These are phyloP conservation scores for Coboldia fuscipes DNA, from an alignment of 1,140 invertebrate genomes.

Conservation along the genomic window DNA sequence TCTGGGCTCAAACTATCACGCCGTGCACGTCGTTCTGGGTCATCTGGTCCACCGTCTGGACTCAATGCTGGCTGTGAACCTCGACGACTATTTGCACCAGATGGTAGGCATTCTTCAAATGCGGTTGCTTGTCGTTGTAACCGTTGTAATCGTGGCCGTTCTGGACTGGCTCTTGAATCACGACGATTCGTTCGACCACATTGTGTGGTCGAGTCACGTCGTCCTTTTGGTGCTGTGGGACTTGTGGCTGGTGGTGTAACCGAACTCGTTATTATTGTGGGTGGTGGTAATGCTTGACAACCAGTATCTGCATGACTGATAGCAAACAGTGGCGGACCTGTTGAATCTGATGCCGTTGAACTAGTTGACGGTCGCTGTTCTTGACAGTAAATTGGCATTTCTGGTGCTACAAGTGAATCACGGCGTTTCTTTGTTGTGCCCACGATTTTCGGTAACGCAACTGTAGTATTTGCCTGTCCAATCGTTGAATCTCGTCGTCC, in stretches of 20 bases:
- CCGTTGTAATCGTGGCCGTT: conserved; percentile 43
- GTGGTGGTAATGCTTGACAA: conserved; percentile 41
- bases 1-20: conserved; percentile 72
- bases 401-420: conserved; percentile 31
- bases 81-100: conserved; percentile 35
- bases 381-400: conserved; percentile 26
- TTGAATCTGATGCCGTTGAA: conserved; percentile 46
- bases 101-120: conserved; percentile 60
- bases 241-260: conserved; percentile 60
- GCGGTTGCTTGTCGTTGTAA: conserved; percentile 68
- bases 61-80: conserved; percentile 62
- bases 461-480: conserved; percentile 23
- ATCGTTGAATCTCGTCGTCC: conserved; percentile 33
- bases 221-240: conserved; percentile 34
- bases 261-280: conserved; percentile 58
- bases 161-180: conserved; percentile 45
- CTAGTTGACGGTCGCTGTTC: conserved; percentile 58
- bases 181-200: conserved; percentile 38
- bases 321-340: conserved; percentile 21
- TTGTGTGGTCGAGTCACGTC: conserved; percentile 67
- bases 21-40: conserved; percentile 39
- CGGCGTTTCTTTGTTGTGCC: conserved; percentile 37
- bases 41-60: conserved; percentile 36
- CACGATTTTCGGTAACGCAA: conserved; percentile 33
- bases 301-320: conserved; percentile 27